Base-by-base conservation (phyloP, 2,888 invertebrate genomes). In the Aphodius granarius region DNA sequence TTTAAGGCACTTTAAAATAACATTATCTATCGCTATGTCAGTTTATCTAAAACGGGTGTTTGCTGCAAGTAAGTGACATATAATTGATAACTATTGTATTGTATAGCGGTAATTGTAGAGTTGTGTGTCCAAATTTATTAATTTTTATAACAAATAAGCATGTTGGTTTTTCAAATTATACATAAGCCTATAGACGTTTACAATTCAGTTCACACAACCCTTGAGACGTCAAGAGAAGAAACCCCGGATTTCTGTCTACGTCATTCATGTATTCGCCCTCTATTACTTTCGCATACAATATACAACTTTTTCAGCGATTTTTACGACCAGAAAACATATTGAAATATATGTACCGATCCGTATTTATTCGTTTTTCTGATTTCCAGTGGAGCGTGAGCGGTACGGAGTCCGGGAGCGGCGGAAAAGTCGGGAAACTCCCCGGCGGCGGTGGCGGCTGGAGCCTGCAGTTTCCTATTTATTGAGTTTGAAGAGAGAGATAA, bases 401-500 rank as follows among this genome's bases (percentile, higher is more conserved):
- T 63, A 76, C 23, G 73, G 75, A 72, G 72, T 63, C 73, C 23
- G 73, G 75, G 73, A 68, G 71, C 76, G 73, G 73, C 43, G 20
- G 68, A 68, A 68, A 68, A 68, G 15, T 68, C 68, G 21, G 20
- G 68, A 22, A 68, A 68, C 15, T 66, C 66, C 66, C 66, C 66
- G 20, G 21, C 21, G 68, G 20, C 68, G 19, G 71, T 23, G 76
- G 70, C 66, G 73, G 73, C 70, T 73, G 73, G 68, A 71, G 70
- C 71, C 75, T 68, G 76, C 85, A 85, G 86, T 85, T 85, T 86
- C 83, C 85, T 86, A 86, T 86, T 86, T 86, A 85, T 86, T 84
- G 85, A 84, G 81, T 80, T 79, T 78, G 63, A 73, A 76, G 77
- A 76, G 20, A 72, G 73, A 76, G 76, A 76, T 76, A 76, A 76